Percentiles rank a stretch among this genome's conserved stretches.
Conservation (phyloP, 2,888 invertebrate species). For the Apamea sordens region DNA sequence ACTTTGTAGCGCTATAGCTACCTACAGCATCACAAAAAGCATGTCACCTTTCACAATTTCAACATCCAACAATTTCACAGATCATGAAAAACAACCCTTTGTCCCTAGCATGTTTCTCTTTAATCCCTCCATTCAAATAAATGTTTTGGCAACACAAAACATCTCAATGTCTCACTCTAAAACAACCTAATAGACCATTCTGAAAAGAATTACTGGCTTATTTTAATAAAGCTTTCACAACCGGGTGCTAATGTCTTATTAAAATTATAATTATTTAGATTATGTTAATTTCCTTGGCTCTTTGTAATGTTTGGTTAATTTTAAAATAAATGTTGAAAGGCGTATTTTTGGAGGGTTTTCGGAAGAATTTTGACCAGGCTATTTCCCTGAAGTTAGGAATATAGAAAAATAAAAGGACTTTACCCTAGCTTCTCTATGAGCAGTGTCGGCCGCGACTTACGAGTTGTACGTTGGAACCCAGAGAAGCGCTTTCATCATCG, state of each 20-base stretch:
- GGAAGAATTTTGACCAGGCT: neutral
- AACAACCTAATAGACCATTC: conserved; percentile 29
- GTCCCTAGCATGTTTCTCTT: neutral
- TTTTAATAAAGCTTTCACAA: conserved; percentile 45
- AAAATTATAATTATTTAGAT: conserved; percentile 64
- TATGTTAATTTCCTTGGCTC: conserved; percentile 62
- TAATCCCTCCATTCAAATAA: conserved; percentile 34
- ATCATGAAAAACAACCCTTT: neutral
- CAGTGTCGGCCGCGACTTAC: too few species aligned
- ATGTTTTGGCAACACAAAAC: conserved; percentile 24
- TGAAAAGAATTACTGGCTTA: conserved; percentile 55
- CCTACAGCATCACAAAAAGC: neutral
- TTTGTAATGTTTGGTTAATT: conserved; percentile 49
- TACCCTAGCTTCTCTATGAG: neutral
- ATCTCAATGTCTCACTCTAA: conserved; percentile 2
- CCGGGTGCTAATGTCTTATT: conserved; percentile 62
- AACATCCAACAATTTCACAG: neutral
- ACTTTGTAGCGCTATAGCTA: neutral
- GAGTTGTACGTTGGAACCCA: too few species aligned
- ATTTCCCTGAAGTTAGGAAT: conserved; percentile 14
- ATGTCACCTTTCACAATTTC: neutral
- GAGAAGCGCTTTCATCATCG: too few species aligned
- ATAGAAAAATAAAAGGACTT: neutral
- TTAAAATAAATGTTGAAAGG: conserved; percentile 25
- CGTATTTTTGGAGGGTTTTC: conserved; percentile 15